Base-by-base conservation (phyloP, 2,113 vertebrate species). In the Himantopus leucocephalus region DNA sequence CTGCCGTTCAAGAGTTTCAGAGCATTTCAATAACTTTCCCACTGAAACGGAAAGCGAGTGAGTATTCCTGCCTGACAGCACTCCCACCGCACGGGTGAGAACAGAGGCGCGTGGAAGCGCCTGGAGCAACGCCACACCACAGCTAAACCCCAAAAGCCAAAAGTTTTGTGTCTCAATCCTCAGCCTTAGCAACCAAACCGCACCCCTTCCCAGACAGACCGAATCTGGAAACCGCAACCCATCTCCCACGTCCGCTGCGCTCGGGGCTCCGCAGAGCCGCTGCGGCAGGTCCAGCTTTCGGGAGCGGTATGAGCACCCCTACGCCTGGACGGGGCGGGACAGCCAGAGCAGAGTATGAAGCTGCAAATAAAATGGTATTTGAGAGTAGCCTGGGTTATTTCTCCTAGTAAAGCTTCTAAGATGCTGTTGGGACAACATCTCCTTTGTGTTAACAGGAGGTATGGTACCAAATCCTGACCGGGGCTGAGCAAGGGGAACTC, bases 271-370 rank as follows among this genome's bases (percentile, higher is more conserved):
- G 2, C 35, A 11, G 79, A 43, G 3, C 29, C 27, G 60, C 83
- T 12, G 66, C 0, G 0, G 76, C 16, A 59, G 12, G 29, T 23
- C 3, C 81, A 26, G 71, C 12, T 34, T 16, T 26, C 1, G n/a
- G 72, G 59, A 84, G 45, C 2, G 5, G 10, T 16, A 18, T 0
- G 3, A 63, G 62, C 68, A 53, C 35, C 76, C 75, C 58, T 14
- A 3, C 1, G 1, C 47, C 94, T n/a, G 8, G 5, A 9, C 1
- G 6, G n/a, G 58, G 26, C 0, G 0, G 53, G 56, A 5, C 27
- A 32, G 39, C 24, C 43, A 12, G 47, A 30, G 60, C 66, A 37
- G 52, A 55, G 75, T 0, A 2, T 0, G 34, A 39, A 72, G 48
- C 35, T 76, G 43, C 48, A 52, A 30, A 64, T 4, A 9, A 72